phyloP scores from a whole-genome alignment of 1,140 invertebrate species.

The Campoletis sonorensis region DNA sequence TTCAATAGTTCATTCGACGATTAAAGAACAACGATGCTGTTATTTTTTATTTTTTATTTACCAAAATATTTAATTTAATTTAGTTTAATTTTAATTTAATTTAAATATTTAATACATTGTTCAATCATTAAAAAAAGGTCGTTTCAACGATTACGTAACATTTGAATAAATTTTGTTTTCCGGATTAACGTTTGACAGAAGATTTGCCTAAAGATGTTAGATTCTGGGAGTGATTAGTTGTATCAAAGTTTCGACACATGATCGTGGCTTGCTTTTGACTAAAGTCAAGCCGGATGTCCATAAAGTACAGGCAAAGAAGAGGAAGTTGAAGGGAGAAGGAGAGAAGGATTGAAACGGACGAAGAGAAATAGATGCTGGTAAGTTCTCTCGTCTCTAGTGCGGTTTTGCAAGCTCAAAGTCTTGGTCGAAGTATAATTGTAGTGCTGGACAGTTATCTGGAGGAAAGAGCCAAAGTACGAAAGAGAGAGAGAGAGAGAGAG shows the following conservation, averaged over 20 bases:
- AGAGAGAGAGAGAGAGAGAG: background rate
- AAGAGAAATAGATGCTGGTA: background rate
- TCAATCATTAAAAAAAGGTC: too few relatives aligned
- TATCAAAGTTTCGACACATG: background rate
- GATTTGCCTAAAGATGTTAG: background rate
- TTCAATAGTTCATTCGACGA: too few relatives aligned
- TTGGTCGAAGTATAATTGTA: slow-evolving; percentile 53
- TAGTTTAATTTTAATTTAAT: too few relatives aligned
- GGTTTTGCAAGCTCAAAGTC: slow-evolving; percentile 58
- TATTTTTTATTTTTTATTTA: too few relatives aligned
- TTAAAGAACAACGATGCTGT: too few relatives aligned
- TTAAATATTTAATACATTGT: too few relatives aligned
- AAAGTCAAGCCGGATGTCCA: background rate
- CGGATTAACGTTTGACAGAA: too few relatives aligned
- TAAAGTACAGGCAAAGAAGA: background rate
- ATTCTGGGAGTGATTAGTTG: background rate
- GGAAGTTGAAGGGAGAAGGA: background rate
- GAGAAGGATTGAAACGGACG: background rate
- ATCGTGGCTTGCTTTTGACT: background rate
- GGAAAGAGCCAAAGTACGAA: background rate
- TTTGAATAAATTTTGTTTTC: too few relatives aligned
- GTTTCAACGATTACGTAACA: too few relatives aligned
- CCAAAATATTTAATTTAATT: too few relatives aligned
- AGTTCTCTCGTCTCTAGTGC: slow-evolving; percentile 20
- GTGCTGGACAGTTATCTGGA: slow-evolving; percentile 15